Base-by-base conservation (phyloP, 53 echinoderm and acorn worm species). In the Henricia sp. region DNA sequence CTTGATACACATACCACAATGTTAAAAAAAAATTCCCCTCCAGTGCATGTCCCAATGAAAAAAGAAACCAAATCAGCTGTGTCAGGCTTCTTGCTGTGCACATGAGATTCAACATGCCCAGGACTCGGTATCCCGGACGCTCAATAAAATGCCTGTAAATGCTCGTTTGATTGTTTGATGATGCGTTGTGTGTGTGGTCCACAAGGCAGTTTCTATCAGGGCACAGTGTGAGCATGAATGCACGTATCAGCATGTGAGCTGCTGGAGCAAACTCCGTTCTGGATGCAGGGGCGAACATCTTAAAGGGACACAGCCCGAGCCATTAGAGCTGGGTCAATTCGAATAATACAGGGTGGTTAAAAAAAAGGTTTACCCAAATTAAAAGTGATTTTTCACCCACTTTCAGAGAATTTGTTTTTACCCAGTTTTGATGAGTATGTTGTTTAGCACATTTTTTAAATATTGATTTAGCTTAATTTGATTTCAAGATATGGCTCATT, bases 131-230 rank as follows among this genome's bases (percentile, higher is more conserved):
- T 77, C 77, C 77, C 42, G 44, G 44, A 62, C 44, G 46, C n/a
- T 37, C 60, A 77, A 77, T 77, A 62, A 77, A 77, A 77, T 44
- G 62, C 30, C 60, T 59, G 33, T 77, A 77, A 77, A 77, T 77
- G 63, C 62, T 63, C 40, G 19, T 62, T 36, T 77, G 60, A 77
- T 77, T 77, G 77, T 77, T 77, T 77, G 60, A 77, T 77, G 77
- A 77, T 77, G 77, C 13, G n/a, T 57, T 33, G 37, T 59, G 77
- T 62, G 77, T 77, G 77, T 77, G 77, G 77, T 77, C 77, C 27
- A 53, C 58, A 53, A 21, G 9, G 19, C 53, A 3, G 53, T 5
- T 21, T 17, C 19, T 6, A 16, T 53, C 6, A 53, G 4, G 2
- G 28, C 77, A 40, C 77, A 77, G 77, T 44, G 13, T 77, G 77